phyloP scores from a whole-genome alignment of 2,797 vertebrate genomes.

The Lepilemur septentrionalis region DNA sequence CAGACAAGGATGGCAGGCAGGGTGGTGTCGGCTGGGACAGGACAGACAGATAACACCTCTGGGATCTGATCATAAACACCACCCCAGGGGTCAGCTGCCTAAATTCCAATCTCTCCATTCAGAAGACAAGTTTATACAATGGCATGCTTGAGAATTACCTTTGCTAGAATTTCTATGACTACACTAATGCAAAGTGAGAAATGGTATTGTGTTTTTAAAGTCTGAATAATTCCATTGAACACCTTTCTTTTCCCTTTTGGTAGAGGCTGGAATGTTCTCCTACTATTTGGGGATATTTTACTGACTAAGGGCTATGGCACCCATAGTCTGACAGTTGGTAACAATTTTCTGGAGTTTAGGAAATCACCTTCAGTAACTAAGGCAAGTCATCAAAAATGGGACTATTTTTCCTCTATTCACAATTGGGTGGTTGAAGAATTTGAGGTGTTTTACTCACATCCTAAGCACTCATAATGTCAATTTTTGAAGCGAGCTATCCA shows the following conservation, averaged over 20 bases:
- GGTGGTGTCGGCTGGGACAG: neutral
- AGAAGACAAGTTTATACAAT: neutral
- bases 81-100: neutral
- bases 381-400: neutral
- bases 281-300: conserved; percentile 23
- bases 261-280: neutral
- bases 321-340: neutral
- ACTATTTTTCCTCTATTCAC: neutral
- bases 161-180: neutral
- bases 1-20: neutral
- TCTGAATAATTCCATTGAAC: conserved; percentile 1
- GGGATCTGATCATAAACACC: neutral
- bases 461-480: neutral
- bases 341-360: conserved; percentile 49
- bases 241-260: neutral
- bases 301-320: conserved; percentile 12
- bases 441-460: neutral
- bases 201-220: conserved; percentile 37
- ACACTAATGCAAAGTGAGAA: conserved; percentile 33
- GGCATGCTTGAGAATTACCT: neutral
- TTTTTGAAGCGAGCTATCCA: conserved; percentile 4
- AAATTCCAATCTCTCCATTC: conserved; percentile 4
- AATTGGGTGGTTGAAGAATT: neutral
- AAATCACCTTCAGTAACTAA: conserved; percentile 33
- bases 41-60: neutral